phyloP scores from a whole-genome alignment of 2,888 invertebrate genomes.

The Eremobia ochroleuca region DNA sequence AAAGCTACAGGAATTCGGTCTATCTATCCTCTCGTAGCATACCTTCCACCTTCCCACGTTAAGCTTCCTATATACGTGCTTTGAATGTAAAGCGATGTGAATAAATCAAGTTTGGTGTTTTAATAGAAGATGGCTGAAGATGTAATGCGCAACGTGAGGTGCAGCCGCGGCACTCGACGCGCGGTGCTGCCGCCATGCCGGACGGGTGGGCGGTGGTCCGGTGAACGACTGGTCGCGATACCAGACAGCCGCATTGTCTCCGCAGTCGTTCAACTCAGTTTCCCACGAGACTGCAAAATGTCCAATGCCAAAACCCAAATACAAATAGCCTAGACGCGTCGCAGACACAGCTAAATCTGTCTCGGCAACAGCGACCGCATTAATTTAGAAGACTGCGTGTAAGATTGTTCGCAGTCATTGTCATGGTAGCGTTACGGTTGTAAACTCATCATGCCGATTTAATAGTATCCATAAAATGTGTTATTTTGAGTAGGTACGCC shows the following conservation, averaged over 20 bases:
- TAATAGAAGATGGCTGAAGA: conserved; percentile 64
- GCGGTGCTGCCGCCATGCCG: conserved; percentile 57
- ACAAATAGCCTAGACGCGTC: conserved; percentile 90
- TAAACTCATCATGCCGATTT: conserved; percentile 70
- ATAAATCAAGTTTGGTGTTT: conserved; percentile 64
- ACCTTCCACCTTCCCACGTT: conserved; percentile 58
- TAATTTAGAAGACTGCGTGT: conserved; percentile 78
- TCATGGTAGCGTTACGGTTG: conserved; percentile 73
- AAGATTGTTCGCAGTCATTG: conserved; percentile 73
- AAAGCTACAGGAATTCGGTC: conserved; percentile 37
- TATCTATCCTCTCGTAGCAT: conserved; percentile 39
- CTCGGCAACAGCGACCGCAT: conserved; percentile 80
- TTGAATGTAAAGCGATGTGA: conserved; percentile 56
- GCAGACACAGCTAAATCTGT: conserved; percentile 89
- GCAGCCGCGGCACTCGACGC: conserved; percentile 52
- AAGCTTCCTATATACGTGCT: conserved; percentile 43
- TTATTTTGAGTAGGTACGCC: conserved; percentile 53
- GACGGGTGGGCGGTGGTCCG: conserved; percentile 81
- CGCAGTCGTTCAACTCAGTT: conserved; percentile 90
- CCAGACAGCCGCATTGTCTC: conserved; percentile 88
- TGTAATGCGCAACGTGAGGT: conserved; percentile 61
- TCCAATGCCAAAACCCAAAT: conserved; percentile 89
- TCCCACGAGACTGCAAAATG: conserved; percentile 89
- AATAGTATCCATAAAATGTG: conserved; percentile 63
- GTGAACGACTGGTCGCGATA: conserved; percentile 84